Evolutionary conservation across 2,113 vertebrate species (phyloP).

Genomic region (Antechinus flavipes): DNA sequence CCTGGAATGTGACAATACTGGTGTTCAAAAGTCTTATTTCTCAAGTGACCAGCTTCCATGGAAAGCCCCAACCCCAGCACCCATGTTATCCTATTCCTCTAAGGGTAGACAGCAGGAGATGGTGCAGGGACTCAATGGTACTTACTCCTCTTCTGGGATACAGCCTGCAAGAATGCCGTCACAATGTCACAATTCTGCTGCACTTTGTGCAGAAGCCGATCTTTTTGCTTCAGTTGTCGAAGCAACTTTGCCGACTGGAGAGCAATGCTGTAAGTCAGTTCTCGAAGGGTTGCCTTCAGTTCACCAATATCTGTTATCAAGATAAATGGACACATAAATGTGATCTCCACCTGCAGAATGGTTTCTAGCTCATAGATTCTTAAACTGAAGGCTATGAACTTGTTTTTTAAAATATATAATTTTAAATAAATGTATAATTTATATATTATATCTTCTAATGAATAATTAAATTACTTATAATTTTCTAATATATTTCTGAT

Average conservation of each 20-base stretch:
- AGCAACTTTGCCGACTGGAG: conserved; percentile 94
- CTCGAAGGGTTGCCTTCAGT: conserved; percentile 89
- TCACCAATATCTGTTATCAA: conserved; percentile 86
- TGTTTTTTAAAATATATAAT: background rate
- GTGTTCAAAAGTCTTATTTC: background rate
- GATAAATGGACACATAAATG: conserved; percentile 55
- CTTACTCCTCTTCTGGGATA: conserved; percentile 97
- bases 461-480: background rate
- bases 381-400: background rate
- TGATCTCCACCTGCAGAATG: background rate
- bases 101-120: fast-evolving
- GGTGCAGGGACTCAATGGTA: background rate
- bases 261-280: conserved; percentile 90
- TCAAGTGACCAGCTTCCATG: background rate
- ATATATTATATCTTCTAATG: background rate
- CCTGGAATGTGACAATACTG: background rate
- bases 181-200: conserved; percentile 96
- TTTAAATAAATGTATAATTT: background rate
- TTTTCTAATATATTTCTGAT: background rate
- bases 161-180: conserved; percentile 95
- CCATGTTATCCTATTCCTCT: background rate
- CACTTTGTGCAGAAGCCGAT: conserved; percentile 90
- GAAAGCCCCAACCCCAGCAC: background rate
- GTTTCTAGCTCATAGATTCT: background rate
- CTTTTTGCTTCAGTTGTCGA: conserved; percentile 94